Conservation (phyloP, 1,140 invertebrate genomes). For the Patella vulgata region DNA sequence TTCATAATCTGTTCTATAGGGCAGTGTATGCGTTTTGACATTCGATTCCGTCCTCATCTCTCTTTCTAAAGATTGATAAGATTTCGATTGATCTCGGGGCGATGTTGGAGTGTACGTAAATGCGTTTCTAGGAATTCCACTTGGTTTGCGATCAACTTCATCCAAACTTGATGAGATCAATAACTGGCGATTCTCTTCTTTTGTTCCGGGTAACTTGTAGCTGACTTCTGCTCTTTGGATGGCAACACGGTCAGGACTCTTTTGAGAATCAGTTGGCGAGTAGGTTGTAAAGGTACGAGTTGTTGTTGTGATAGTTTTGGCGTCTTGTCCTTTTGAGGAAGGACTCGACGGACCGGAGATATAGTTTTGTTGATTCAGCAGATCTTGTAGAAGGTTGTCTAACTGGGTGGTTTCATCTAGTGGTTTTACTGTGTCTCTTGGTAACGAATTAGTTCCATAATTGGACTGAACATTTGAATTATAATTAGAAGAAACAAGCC, state of each 20-base stretch:
- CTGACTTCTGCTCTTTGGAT: slow-evolving; percentile 55
- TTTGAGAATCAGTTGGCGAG: slow-evolving; percentile 27
- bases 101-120: slow-evolving; percentile 47
- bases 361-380: slow-evolving; percentile 58
- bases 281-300: slow-evolving; percentile 51
- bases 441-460: slow-evolving; percentile 7
- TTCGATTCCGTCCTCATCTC: slow-evolving; percentile 22
- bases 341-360: slow-evolving; percentile 26
- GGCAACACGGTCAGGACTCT: slow-evolving; percentile 41
- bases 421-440: slow-evolving; percentile 34
- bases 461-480: slow-evolving; percentile 25
- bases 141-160: slow-evolving; percentile 34
- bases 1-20: slow-evolving; percentile 58
- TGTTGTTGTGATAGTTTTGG: slow-evolving; percentile 44
- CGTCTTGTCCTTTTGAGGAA: slow-evolving; percentile 18
- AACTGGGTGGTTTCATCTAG: slow-evolving; percentile 61
- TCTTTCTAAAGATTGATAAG: no score
- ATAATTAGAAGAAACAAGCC: slow-evolving; percentile 18
- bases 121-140: slow-evolving; percentile 27
- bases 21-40: slow-evolving; percentile 36
- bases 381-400: slow-evolving; percentile 62
- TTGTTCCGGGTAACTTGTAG: slow-evolving; percentile 52
- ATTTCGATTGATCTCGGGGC: slow-evolving; percentile 12
- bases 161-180: no score
- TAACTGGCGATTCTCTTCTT: slow-evolving; percentile 32